These are phyloP conservation scores for Hucho hucho DNA, from an alignment of 2,113 vertebrate species.

Conservation along the genomic window DNA sequence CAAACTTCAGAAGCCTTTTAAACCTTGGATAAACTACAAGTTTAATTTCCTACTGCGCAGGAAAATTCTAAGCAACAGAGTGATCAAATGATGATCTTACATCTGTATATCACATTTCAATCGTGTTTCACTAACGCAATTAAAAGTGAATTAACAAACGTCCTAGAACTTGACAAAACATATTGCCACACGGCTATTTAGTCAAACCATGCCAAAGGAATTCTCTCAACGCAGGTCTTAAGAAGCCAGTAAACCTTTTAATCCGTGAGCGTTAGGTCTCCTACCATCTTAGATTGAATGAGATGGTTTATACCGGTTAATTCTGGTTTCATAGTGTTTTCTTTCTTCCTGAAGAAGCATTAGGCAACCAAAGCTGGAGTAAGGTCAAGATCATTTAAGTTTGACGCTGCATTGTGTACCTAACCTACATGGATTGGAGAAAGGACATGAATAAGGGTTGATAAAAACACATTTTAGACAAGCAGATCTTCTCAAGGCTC, in stretches of 20 bases:
- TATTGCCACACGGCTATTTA: too few relatives aligned
- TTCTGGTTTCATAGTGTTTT: conserved; percentile 44
- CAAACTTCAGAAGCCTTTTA: too few relatives aligned
- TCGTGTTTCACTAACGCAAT: conserved; percentile 25
- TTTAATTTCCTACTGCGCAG: too few relatives aligned
- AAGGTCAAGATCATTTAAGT: conserved; percentile 66
- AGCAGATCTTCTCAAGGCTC: conserved; percentile 59
- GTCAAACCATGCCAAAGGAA: background rate
- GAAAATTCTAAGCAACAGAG: too few relatives aligned
- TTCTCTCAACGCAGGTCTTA: background rate
- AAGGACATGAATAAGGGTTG: conserved; percentile 52
- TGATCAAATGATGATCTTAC: too few relatives aligned
- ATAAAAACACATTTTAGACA: conserved; percentile 58
- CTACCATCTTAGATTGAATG: background rate
- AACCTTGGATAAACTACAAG: too few relatives aligned
- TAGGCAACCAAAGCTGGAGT: conserved; percentile 40
- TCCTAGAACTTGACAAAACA: background rate
- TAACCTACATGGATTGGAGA: conserved; percentile 55
- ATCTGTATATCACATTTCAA: conserved; percentile 37
- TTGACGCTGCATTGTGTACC: conserved; percentile 41
- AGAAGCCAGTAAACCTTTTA: conserved; percentile 8
- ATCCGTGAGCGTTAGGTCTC: background rate
- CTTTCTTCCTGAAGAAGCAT: conserved; percentile 38
- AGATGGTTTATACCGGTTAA: conserved; percentile 45
- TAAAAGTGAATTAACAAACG: background rate